Conservation (phyloP, 1,140 invertebrate genomes). For the Lepidurus apus region DNA sequence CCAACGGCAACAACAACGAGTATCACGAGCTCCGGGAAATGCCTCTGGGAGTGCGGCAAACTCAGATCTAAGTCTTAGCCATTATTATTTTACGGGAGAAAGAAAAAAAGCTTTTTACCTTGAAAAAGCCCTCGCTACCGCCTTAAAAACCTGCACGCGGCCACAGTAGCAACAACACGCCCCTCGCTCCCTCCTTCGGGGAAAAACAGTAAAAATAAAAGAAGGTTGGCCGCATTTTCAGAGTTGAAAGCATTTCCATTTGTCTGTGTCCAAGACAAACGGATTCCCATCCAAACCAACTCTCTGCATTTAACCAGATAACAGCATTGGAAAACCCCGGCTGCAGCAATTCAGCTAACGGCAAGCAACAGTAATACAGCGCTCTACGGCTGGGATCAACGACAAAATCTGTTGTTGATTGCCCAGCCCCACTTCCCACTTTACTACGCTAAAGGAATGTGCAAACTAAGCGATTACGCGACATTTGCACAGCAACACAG, state of each 20-base stretch:
- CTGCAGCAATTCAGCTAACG: not conserved
- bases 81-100: not conserved
- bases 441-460: not conserved
- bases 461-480: not conserved
- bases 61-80: slow-evolving; percentile 40
- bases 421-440: too few relatives aligned
- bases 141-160: too few relatives aligned
- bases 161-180: too few relatives aligned
- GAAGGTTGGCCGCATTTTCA: too few relatives aligned
- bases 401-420: too few relatives aligned
- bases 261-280: too few relatives aligned
- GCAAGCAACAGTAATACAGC: not conserved
- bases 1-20: slow-evolving; percentile 68
- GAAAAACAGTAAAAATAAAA: too few relatives aligned
- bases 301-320: too few relatives aligned
- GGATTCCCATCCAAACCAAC: too few relatives aligned
- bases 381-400: too few relatives aligned
- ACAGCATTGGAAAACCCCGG: not conserved
- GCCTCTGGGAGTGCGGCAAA: slow-evolving; percentile 38
- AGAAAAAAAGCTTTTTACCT: not conserved
- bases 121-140: slow-evolving; percentile 8
- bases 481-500: not conserved
- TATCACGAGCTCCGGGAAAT: slow-evolving; percentile 56
- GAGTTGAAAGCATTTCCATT: too few relatives aligned
- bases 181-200: too few relatives aligned